A percentile compares a stretch with the other conserved stretches of the same genome.
phyloP scores from a whole-genome alignment of 2,888 invertebrate species.

The Plagodis pulveraria region DNA sequence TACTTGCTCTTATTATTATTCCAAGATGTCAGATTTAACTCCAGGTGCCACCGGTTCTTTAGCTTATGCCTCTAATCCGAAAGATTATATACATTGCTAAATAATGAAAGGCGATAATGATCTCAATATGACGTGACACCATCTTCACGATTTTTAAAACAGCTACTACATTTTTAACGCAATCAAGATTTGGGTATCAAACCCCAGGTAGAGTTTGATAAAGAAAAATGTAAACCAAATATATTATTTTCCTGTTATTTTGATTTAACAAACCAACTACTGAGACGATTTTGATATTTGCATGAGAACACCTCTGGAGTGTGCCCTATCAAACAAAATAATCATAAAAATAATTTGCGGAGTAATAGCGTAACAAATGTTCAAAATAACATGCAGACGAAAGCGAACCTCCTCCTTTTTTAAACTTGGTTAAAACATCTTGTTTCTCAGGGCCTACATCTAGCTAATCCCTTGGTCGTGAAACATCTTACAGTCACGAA shows the following conservation, averaged over 20 bases:
- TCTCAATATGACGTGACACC: neutral
- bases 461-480: neutral
- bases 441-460: neutral
- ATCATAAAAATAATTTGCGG: no score
- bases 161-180: neutral
- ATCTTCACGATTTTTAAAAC: neutral
- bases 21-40: constrained; percentile 11
- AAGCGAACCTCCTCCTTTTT: no score
- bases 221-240: no score
- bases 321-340: no score
- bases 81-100: constrained; percentile 4
- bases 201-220: no score
- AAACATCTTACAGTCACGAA: constrained; percentile 2
- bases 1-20: neutral
- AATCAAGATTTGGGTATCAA: no score
- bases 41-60: constrained; percentile 6
- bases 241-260: no score
- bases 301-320: no score
- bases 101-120: neutral
- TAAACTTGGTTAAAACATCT: neutral
- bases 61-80: neutral
- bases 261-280: no score
- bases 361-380: no score
- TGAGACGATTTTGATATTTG: no score
- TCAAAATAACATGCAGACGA: no score